These are phyloP conservation scores for Catalaphyllia jardinei DNA, from an alignment of 64 coral and sea anemone species.

Conservation along the genomic window DNA sequence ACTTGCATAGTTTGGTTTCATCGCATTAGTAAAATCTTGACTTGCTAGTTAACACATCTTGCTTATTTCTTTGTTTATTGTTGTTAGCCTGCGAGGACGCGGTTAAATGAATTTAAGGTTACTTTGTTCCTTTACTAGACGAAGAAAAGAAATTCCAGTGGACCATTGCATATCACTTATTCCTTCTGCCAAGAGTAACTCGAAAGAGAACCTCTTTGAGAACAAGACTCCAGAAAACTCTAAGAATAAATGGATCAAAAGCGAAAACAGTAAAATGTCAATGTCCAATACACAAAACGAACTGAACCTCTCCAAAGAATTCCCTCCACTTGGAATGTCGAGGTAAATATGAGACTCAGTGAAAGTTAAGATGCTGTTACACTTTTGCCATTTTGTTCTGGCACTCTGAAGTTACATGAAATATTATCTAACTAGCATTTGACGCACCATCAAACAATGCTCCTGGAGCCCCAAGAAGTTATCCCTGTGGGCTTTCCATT, in stretches of 20 bases:
- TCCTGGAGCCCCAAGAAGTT: too few relatives aligned
- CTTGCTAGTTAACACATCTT: too few relatives aligned
- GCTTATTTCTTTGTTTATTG: neutral
- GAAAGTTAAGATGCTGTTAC: neutral
- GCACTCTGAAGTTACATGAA: neutral
- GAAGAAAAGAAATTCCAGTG: constrained; percentile 48
- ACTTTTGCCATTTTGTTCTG: neutral
- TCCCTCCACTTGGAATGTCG: constrained; percentile 65
- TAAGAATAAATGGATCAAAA: constrained; percentile 24
- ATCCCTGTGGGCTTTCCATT: too few relatives aligned
- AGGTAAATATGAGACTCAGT: neutral
- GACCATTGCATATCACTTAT: constrained; percentile 42
- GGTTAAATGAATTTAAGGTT: neutral
- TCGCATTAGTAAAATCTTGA: too few relatives aligned
- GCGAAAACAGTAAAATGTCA: constrained; percentile 16
- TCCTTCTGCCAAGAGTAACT: neutral
- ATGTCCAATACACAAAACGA: neutral
- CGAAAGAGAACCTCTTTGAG: constrained; percentile 4
- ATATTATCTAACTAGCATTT: neutral
- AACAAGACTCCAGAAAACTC: constrained; percentile 51
- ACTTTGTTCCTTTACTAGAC: constrained; percentile 4
- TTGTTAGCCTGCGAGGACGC: neutral
- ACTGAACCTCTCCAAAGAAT: constrained; percentile 43
- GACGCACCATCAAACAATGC: too few relatives aligned
- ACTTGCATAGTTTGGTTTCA: neutral